Percentiles rank a stretch among this genome's conserved stretches.
Conservation (phyloP, 2,797 vertebrate species). For the Anabacerthia variegaticeps region DNA sequence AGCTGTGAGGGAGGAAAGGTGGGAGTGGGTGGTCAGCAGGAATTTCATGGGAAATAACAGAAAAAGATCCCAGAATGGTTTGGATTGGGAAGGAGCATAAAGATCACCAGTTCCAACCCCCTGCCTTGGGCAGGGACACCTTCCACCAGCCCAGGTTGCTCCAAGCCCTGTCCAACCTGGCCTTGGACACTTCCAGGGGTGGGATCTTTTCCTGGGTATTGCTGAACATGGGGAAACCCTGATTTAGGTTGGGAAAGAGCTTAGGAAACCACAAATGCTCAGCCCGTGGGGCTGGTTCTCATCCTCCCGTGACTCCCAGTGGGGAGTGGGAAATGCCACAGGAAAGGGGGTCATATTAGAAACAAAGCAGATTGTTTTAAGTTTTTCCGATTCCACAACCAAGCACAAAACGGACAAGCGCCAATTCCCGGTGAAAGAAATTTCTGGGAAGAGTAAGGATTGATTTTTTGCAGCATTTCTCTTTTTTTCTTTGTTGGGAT, state of each 20-base stretch:
- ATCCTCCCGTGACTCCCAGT: background rate
- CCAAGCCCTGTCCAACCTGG: background rate
- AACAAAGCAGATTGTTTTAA: fast-evolving
- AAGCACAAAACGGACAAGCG: background rate
- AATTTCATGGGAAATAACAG: background rate
- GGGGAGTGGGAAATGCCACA: background rate
- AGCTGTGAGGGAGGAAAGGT: fast-evolving
- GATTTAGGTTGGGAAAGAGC: background rate
- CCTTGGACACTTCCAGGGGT: background rate
- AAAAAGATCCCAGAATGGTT: background rate
- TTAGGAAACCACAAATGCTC: background rate
- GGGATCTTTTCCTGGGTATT: background rate
- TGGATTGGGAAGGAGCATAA: background rate
- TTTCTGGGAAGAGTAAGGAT: background rate
- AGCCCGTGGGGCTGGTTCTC: fast-evolving
- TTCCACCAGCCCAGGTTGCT: background rate
- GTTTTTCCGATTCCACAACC: background rate
- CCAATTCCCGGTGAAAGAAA: background rate
- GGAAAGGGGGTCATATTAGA: background rate
- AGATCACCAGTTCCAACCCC: background rate
- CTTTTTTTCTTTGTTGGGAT: background rate
- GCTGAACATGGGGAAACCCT: background rate
- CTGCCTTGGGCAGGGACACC: background rate
- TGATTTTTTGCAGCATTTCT: background rate
- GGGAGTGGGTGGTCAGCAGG: fast-evolving